Conservation (phyloP, 2,888 invertebrate species). For the Drosophila atripex region DNA sequence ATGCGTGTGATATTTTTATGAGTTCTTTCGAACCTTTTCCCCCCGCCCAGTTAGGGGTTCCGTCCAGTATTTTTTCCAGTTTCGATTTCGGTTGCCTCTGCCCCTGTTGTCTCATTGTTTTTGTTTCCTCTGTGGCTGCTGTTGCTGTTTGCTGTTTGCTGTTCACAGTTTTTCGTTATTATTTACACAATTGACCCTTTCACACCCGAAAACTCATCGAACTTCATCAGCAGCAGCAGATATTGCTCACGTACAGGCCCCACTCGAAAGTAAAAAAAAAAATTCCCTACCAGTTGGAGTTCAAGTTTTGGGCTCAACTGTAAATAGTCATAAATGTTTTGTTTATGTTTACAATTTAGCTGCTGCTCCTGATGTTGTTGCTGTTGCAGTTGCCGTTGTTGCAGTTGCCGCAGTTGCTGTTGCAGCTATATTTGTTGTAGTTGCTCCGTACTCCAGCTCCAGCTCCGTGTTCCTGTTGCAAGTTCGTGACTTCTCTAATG, state of each 20-base stretch:
- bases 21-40: conserved; percentile 32
- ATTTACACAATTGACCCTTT: conserved; percentile 79
- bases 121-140: conserved; percentile 19
- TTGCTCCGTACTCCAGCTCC: conserved; percentile 29
- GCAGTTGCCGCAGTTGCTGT: conserved; percentile 40
- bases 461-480: conserved; percentile 49
- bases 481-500: conserved; percentile 75
- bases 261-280: conserved; percentile 8
- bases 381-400: conserved; percentile 38
- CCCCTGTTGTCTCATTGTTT: conserved; percentile 1
- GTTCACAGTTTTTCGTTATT: conserved; percentile 75
- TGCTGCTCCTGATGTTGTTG: conserved; percentile 61
- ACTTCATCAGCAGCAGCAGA: conserved; percentile 60
- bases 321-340: conserved; percentile 79
- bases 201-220: conserved; percentile 75
- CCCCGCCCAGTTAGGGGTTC: conserved; percentile 1
- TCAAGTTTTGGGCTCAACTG: conserved; percentile 62
- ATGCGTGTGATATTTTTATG: conserved; percentile 76
- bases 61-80: conserved; percentile 21
- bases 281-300: conserved; percentile 22
- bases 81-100: conserved; percentile 54
- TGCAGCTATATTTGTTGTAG: conserved; percentile 27
- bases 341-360: conserved; percentile 77
- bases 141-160: conserved; percentile 61
- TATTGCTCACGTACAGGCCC: conserved; percentile 57